Conservation (phyloP, 2,797 vertebrate species). For the Chrysocyon brachyurus region DNA sequence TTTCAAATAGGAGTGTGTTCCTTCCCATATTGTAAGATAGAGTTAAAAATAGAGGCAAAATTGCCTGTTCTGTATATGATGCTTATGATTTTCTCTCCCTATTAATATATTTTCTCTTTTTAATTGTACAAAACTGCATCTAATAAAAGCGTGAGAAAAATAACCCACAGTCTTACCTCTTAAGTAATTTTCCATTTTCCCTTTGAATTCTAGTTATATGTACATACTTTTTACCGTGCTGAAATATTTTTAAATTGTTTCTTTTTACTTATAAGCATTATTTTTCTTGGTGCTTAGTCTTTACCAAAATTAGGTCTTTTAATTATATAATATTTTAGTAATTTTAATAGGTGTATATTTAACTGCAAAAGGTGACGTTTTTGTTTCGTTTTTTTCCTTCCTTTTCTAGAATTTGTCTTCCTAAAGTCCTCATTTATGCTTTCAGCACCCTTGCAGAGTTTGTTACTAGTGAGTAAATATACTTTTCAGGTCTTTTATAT, state of each 20-base stretch:
- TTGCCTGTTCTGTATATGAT: neutral
- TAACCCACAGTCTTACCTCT: neutral
- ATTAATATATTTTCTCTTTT: neutral
- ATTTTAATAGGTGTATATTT: neutral
- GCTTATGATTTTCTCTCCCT: neutral
- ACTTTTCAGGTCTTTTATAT: conserved; percentile 11
- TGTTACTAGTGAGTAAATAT: neutral
- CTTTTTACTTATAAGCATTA: neutral
- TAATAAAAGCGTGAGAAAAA: neutral
- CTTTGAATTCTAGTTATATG: neutral
- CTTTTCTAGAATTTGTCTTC: conserved; percentile 13
- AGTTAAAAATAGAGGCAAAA: neutral
- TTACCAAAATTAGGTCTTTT: conserved; percentile 29
- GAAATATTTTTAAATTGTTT: conserved; percentile 3
- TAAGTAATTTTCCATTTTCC: conserved; percentile 28
- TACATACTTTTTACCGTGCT: neutral
- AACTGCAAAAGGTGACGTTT: conserved; percentile 15
- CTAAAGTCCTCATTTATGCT: neutral
- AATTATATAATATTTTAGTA: conserved; percentile 26
- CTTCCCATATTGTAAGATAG: neutral
- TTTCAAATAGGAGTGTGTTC: neutral
- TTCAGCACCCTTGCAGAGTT: neutral
- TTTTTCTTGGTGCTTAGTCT: neutral
- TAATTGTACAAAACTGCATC: conserved; percentile 6
- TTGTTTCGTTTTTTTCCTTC: neutral